Percentiles rank a stretch among this genome's conserved stretches.
Evolutionary conservation across 2,888 invertebrate species (phyloP).

Genomic region (Athalia circularis): DNA sequence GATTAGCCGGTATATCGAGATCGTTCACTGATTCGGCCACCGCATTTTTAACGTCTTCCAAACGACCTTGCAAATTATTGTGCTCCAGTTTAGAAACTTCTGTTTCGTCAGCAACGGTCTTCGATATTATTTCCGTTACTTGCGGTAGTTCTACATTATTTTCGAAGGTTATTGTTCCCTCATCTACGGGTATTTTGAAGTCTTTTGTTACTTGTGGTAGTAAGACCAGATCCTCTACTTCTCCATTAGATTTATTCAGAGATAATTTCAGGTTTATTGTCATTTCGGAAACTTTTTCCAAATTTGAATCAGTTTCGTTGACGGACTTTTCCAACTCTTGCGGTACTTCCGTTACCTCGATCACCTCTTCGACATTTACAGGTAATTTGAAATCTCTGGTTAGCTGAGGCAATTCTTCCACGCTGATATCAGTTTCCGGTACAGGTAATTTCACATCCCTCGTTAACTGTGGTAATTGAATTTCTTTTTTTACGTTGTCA

Average conservation of each 20-base stretch:
- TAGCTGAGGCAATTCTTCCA: slow-evolving; percentile 46
- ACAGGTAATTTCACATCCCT: background rate
- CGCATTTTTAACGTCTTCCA: background rate
- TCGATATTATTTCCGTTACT: slow-evolving; percentile 7
- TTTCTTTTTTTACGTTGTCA: background rate
- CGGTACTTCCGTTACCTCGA: no score
- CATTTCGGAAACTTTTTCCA: background rate
- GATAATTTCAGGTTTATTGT: background rate
- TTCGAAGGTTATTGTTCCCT: background rate
- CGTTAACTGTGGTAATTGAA: background rate
- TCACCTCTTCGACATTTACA: background rate
- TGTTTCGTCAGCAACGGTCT: background rate
- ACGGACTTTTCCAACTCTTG: no score
- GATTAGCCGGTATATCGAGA: background rate
- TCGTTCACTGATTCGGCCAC: slow-evolving; percentile 3
- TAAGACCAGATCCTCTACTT: background rate
- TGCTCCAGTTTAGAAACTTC: background rate
- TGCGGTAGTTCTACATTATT: slow-evolving; percentile 1
- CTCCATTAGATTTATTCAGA: background rate
- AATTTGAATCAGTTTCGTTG: background rate
- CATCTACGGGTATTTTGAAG: background rate
- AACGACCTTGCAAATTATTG: slow-evolving; percentile 24
- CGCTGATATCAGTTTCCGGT: slow-evolving; percentile 14
- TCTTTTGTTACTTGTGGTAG: slow-evolving; percentile 4
- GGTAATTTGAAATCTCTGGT: background rate